A percentile compares a stretch with the other conserved stretches of the same genome.
phyloP scores from a whole-genome alignment of 2,113 vertebrate species.

The Aleadryas rufinucha region DNA sequence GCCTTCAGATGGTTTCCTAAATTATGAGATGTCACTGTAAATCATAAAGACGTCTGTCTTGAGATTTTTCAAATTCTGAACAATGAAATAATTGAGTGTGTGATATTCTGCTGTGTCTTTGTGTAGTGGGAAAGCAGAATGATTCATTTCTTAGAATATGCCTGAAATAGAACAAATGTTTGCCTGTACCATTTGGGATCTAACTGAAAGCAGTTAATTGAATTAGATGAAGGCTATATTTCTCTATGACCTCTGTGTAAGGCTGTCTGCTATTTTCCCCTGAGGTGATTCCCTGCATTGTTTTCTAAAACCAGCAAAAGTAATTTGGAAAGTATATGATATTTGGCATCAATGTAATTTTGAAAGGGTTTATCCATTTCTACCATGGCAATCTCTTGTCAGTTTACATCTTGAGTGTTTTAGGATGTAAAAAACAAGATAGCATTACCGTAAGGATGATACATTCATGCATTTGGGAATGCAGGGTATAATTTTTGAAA shows the following conservation, averaged over 20 bases:
- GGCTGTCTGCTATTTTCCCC: neutral
- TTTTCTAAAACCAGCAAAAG: neutral
- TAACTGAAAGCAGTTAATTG: conserved; percentile 11
- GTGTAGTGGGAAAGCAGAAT: neutral
- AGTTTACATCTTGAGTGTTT: neutral
- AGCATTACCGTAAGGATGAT: neutral
- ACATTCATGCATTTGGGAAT: neutral
- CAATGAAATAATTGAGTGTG: neutral
- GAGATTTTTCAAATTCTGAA: neutral
- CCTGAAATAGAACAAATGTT: neutral
- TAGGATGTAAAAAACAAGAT: neutral
- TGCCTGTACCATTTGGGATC: neutral
- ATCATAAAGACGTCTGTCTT: neutral
- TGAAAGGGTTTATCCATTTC: neutral
- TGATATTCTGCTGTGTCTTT: neutral
- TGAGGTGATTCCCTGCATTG: neutral
- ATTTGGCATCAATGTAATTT: neutral
- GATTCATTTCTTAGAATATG: neutral
- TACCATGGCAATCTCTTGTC: neutral
- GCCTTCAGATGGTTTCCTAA: neutral
- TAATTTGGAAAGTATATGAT: neutral
- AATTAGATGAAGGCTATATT: neutral
- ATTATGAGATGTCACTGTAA: neutral
- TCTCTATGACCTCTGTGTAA: neutral
- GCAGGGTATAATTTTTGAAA: neutral